Base-by-base conservation (phyloP, 2,797 vertebrate species). In the Manis crassicaudata region DNA sequence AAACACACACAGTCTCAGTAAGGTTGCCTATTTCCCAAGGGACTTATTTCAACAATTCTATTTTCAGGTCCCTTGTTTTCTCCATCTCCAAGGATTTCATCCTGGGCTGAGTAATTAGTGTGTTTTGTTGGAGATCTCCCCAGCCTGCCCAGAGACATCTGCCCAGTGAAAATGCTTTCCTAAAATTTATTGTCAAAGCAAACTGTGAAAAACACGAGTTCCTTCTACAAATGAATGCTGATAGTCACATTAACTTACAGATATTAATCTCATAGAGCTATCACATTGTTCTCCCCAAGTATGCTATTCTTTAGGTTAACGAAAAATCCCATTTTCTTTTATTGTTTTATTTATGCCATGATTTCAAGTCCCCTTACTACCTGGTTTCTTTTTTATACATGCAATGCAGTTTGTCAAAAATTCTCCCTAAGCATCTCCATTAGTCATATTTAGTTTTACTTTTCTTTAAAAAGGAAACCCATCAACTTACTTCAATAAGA, bases 311-410 rank as follows among this genome's bases (percentile, higher is more conserved):
- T 73, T 9, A 81, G 23, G 14, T 46, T 43, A 88, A 95, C 29
- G n/a, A 80, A 90, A 70, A 43, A n/a, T 84, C n/a, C n/a, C n/a
- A 81, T 88, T 96, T 97, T 40, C 14, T 73, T 88, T 70, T 50
- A 58, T 83, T 88, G 46, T 83, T 88, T 95, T n/a, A 89, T 32
- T 86, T 60, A 84, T 20, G 29, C 35, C 12, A 46, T 58, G 32
- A 87, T 88, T 94, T 96, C 35, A 88, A 84, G 50, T 86, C 7
- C 7, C 10, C 25, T 83, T 84, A 16, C 46, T 93, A 63, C 18
- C 43, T 88, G 6, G 25, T 86, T 92, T 84, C 35, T 88, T 54
- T 96, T 95, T 35, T 50, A 7, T 62, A 3, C 21, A 56, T 72
- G 21, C 3, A 32, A 1, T 46, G 3, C 20, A 72, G 56, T 91